These are phyloP conservation scores for Helarctos malayanus DNA, from an alignment of 2,797 vertebrate species.

Conservation along the genomic window DNA sequence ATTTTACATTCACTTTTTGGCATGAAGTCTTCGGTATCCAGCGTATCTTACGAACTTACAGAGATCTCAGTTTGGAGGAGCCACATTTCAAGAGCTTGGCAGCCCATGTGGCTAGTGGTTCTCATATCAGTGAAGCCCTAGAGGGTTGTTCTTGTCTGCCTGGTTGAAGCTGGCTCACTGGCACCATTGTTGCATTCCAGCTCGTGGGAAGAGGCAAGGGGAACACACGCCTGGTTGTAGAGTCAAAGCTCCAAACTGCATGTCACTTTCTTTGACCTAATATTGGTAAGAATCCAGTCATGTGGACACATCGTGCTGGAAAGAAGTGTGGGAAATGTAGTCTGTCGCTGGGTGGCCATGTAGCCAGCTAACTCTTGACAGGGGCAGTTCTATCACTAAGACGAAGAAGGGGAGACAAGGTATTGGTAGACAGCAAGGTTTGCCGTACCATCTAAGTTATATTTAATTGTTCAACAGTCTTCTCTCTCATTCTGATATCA, in stretches of 20 bases:
- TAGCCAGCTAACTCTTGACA: background rate
- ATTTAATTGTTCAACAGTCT: background rate
- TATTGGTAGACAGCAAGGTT: background rate
- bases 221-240: background rate
- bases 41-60: background rate
- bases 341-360: background rate
- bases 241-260: background rate
- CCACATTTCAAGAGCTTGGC: background rate
- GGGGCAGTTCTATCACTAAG: background rate
- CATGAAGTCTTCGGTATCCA: background rate
- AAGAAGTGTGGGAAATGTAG: background rate
- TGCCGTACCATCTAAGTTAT: background rate
- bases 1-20: background rate
- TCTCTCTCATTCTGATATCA: background rate
- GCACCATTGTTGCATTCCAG: background rate
- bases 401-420: background rate
- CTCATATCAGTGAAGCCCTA: background rate
- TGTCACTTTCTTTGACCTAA: background rate
- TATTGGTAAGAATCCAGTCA: background rate
- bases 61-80: background rate
- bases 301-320: accelerated
- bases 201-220: background rate
- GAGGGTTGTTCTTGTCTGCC: background rate
- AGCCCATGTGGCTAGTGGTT: background rate
- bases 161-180: background rate